phyloP scores from a whole-genome alignment of 2,888 invertebrate species.

The Hyppa rectilinea region DNA sequence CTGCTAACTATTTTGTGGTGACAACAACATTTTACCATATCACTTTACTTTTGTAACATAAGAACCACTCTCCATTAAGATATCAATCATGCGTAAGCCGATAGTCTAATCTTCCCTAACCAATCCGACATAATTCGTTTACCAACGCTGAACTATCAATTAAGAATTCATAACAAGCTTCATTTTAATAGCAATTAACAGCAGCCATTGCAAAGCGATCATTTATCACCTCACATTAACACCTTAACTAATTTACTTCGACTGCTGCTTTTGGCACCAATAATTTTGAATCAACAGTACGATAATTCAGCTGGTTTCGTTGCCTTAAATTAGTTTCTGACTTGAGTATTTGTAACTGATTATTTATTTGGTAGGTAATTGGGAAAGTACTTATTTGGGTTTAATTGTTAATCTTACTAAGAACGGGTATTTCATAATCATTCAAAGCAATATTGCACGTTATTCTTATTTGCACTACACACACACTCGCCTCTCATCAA shows the following conservation, averaged over 20 bases:
- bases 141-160: constrained; percentile 23
- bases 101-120: constrained; percentile 1
- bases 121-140: constrained; percentile 20
- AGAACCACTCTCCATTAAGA: background rate
- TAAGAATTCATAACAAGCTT: constrained; percentile 32
- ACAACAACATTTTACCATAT: background rate
- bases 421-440: background rate
- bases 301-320: constrained; percentile 38
- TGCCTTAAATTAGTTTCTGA: constrained; percentile 8
- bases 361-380: constrained; percentile 12
- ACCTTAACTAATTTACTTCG: constrained; percentile 32
- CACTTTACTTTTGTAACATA: too few species aligned
- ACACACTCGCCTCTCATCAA: background rate
- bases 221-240: constrained; percentile 50
- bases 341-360: constrained; percentile 26
- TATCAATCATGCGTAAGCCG: background rate
- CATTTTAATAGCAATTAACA: constrained; percentile 49
- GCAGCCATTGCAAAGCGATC: constrained; percentile 36
- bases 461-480: background rate
- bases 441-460: background rate
- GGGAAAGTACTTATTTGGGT: constrained; percentile 30
- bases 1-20: too few species aligned
- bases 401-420: constrained; percentile 7
- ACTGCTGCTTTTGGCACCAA: constrained; percentile 37
- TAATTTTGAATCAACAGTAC: constrained; percentile 35